Base-by-base conservation (phyloP, 2,888 invertebrate species). In the Dolichomitus sp. region DNA sequence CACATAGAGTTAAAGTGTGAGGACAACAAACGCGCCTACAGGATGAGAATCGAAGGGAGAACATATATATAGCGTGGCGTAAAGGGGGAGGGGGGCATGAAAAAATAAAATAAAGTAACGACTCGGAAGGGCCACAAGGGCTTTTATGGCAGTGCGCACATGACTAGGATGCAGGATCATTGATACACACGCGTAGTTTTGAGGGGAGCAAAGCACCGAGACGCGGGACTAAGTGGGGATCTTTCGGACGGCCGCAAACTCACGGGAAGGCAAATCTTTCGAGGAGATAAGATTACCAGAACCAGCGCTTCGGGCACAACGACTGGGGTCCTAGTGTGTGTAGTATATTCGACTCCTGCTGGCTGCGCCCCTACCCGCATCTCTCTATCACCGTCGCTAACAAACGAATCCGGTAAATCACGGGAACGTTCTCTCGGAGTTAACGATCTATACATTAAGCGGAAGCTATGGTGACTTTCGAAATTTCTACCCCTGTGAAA, bases 201-300 rank as follows among this genome's bases (percentile, higher is more conserved):
- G 63, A 17, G 63, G 40, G 45, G 48, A 45, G 42, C 33, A 17
- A 70, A 42, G 54, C 30, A 69, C 50, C 33, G 33, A 19, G 59
- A 61, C 30, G 63, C 14, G 54, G 52, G 27, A 54, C 48, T 48
- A 69, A 52, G 40, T 45, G 11, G n/a, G 66, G 40, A 33, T 59
- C 11, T 72, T 17, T 70, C 69, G 33, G 54, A 30, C 65, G 23
- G 66, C 70, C 65, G 81, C 76, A 72, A 76, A 66, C 72, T 76
- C 23, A 66, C 76, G 52, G 72, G 72, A 76, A 40, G 75, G 74
- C 65, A 75, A 81, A 81, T 76, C 75, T 42, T 57, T 68, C 40
- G 68, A 14, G 12, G 61, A 85, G 83, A 85, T 85, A 85, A 84
- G 84, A 85, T 85, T 84, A 84, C 48, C 61, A 11, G 5, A 11